Evolutionary conservation across 2,797 vertebrate species (phyloP), one percentile per base, ranked within the genome.

Genomic region (Fundulus diaphanus): DNA sequence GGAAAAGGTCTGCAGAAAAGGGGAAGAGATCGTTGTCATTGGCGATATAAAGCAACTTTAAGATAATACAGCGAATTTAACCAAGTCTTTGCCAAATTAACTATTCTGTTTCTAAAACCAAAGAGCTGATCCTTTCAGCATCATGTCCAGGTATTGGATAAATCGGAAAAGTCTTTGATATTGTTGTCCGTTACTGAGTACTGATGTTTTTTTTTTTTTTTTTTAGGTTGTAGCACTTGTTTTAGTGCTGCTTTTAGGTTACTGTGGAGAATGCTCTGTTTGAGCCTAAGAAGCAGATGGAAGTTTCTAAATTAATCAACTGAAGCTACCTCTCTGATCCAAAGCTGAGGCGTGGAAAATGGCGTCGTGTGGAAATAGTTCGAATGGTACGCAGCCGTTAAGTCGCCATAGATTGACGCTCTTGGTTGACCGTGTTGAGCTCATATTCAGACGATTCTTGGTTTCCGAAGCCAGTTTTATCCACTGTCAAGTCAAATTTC

Each of bases 291-390:
- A 42, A 76, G 18, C 27, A 65, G n/a, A 37, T 16, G 0, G 1
- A 46, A 16, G 8, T 8, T 5, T 69, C 2, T 44, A 33, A 70
- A 80, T 80, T 74, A 37, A 54, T 16, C 16, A 18, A 29, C 29
- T 29, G 33, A 76, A 33, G 42, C 70, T 78, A 57, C 27, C 31
- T 68, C 67, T n/a, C 24, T 3, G 73, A 81, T 61, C 24, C 52
- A 57, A 84, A 80, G 15, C 83, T 51, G 5, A 77, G 73, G 76
- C 3, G 3, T 7, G 74, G 75, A 37, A 90, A 90, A 90, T 91
- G 85, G 90, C 83, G 80, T 83, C 85, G 7, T 65, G 69, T 73
- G 48, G 52, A 85, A 87, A 70, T 68, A 49, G 48, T 80, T 85
- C 15, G 51, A 71, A 54, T 73, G 27, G 29, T 89, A 49, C 29